A percentile compares a stretch with the other conserved stretches of the same genome.
Conservation (phyloP, 2,797 vertebrate genomes). For the Eleutherodactylus coqui region DNA sequence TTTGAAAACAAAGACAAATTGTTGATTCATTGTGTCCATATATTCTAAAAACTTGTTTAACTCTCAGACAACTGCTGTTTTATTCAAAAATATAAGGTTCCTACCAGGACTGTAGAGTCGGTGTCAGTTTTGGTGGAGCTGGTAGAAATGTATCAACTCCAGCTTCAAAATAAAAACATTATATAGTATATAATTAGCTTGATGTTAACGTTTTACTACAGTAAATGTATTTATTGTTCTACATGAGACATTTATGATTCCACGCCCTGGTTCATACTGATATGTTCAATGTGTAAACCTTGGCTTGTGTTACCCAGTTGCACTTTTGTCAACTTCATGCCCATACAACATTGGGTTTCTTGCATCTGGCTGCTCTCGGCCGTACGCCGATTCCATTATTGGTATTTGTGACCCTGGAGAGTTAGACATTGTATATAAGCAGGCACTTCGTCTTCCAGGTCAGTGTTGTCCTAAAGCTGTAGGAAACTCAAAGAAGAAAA, state of each 20-base stretch:
- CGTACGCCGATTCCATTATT: constrained; percentile 32
- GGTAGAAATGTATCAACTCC: too few species aligned
- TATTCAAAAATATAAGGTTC: background rate
- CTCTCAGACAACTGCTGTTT: background rate
- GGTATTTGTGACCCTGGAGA: constrained; percentile 39
- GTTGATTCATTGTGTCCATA: background rate
- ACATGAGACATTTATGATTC: too few species aligned
- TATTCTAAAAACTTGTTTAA: background rate
- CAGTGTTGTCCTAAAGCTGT: constrained; percentile 58
- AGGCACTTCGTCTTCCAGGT: constrained; percentile 61
- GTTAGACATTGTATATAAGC: constrained; percentile 49
- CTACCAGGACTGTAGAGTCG: too few species aligned
- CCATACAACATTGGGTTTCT: background rate
- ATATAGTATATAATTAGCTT: too few species aligned
- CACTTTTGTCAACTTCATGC: background rate
- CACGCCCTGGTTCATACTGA: too few species aligned
- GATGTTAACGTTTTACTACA: too few species aligned
- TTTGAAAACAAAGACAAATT: too few species aligned
- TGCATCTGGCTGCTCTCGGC: background rate
- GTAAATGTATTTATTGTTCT: too few species aligned
- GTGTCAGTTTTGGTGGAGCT: too few species aligned
- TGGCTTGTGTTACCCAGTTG: background rate
- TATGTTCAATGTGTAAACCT: background rate
- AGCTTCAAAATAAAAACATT: too few species aligned
- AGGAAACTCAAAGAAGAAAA: constrained; percentile 60